Percentiles rank a stretch among this genome's conserved stretches.
These are phyloP conservation scores for Sisyra nigra DNA, from an alignment of 2,888 invertebrate genomes.

Conservation along the genomic window DNA sequence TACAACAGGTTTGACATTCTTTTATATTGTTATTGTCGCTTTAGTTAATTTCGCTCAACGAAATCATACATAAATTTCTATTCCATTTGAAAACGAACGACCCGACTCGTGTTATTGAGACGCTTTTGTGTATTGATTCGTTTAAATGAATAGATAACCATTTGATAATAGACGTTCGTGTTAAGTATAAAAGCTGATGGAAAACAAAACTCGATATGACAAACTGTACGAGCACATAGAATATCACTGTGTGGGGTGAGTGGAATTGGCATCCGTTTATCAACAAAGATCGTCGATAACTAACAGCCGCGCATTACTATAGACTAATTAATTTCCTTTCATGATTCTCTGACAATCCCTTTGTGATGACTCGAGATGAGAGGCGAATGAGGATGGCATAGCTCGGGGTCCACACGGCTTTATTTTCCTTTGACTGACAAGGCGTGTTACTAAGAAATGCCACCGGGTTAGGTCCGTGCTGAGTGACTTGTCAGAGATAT, in stretches of 20 bases:
- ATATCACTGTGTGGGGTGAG: not conserved
- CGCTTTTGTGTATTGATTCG: no score
- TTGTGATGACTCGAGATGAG: constrained; percentile 12
- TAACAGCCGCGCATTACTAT: constrained; percentile 12
- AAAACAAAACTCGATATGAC: no score
- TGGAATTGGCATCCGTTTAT: constrained; percentile 6
- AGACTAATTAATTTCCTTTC: constrained; percentile 24
- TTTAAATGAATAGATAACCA: no score
- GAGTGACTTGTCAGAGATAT: constrained; percentile 4
- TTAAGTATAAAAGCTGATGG: no score
- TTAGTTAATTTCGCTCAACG: no score
- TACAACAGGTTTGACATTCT: no score
- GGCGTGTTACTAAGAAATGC: constrained; percentile 17
- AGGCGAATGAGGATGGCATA: not conserved
- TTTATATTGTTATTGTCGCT: no score
- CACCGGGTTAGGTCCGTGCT: not conserved
- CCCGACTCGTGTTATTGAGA: no score
- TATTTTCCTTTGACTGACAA: constrained; percentile 23
- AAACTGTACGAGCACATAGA: no score
- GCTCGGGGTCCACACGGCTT: constrained; percentile 12
- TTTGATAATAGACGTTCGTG: no score
- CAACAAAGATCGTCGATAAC: constrained; percentile 5
- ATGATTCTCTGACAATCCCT: constrained; percentile 21
- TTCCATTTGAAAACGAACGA: no score
- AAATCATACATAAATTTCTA: no score